phyloP scores from a whole-genome alignment of 2,113 vertebrate genomes.

The Toxotes chatareus region DNA sequence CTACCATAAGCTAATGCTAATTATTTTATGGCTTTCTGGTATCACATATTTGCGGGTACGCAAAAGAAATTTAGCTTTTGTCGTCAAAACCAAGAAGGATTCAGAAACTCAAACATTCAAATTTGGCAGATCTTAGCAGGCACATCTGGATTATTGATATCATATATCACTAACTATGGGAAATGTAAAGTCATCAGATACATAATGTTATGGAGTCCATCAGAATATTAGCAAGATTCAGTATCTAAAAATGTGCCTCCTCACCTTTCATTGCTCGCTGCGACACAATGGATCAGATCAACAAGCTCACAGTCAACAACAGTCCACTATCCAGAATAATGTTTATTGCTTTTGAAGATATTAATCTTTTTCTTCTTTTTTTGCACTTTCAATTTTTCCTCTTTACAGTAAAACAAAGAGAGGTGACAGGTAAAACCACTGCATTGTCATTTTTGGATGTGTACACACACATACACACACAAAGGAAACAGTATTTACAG shows the following conservation, averaged over 20 bases:
- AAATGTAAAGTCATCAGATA: not conserved
- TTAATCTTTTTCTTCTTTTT: conserved; percentile 81
- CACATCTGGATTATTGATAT: not conserved
- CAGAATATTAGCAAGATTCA: not conserved
- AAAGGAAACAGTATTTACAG: conserved; percentile 86
- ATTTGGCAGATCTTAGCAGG: not conserved
- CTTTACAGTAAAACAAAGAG: conserved; percentile 86
- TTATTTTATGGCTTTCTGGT: not conserved
- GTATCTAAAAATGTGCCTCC: not conserved
- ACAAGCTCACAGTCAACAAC: conserved; percentile 66
- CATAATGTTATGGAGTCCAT: not conserved
- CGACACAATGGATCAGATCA: conserved; percentile 18
- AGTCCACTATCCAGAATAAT: conserved; percentile 84
- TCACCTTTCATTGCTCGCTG: not conserved
- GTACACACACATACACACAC: conserved; percentile 81
- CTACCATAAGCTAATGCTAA: not conserved
- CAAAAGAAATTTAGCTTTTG: not conserved
- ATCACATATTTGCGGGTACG: not conserved
- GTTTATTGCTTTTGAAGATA: conserved; percentile 90
- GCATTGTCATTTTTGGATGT: conserved; percentile 79
- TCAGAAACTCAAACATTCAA: not conserved
- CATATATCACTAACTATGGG: not conserved
- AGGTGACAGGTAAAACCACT: conserved; percentile 77
- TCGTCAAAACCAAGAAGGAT: not conserved
- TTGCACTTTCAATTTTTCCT: conserved; percentile 79